A percentile compares a stretch with the other conserved stretches of the same genome.
Conservation (phyloP, 2,113 vertebrate species). For the Myrmophylax atrothorax region DNA sequence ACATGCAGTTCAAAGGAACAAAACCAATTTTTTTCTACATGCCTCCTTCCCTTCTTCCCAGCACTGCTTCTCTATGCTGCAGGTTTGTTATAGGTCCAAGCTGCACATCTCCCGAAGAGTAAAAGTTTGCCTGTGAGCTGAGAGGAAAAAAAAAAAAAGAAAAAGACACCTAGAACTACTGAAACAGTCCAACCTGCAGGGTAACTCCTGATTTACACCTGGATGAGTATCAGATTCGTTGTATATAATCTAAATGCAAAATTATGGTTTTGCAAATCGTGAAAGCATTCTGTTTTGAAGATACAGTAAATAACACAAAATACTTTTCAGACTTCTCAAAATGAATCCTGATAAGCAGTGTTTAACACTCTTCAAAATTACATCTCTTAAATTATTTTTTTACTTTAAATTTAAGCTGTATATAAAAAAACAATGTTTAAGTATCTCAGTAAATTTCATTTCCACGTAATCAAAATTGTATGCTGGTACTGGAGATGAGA, state of each 20-base stretch:
- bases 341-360: background rate
- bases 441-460: background rate
- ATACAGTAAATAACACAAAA: slow-evolving; percentile 34
- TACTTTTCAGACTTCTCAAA: slow-evolving; percentile 13
- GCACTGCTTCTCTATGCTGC: background rate
- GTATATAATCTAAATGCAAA: background rate
- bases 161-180: background rate
- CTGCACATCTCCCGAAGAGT: background rate
- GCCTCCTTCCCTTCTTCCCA: background rate
- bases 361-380: slow-evolving; percentile 47
- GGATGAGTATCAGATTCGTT: background rate
- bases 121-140: background rate
- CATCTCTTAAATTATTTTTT: slow-evolving; percentile 31
- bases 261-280: background rate
- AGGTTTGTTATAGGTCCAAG: background rate
- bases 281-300: background rate
- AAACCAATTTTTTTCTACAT: background rate
- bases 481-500: slow-evolving; percentile 3
- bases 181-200: background rate
- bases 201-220: background rate
- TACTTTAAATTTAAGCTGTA: slow-evolving; percentile 19
- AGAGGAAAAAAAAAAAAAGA: background rate
- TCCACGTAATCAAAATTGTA: background rate
- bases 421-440: slow-evolving; percentile 1
- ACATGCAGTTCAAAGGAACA: background rate